Base-by-base conservation (phyloP, 2,113 vertebrate genomes). In the Fulica atra region DNA sequence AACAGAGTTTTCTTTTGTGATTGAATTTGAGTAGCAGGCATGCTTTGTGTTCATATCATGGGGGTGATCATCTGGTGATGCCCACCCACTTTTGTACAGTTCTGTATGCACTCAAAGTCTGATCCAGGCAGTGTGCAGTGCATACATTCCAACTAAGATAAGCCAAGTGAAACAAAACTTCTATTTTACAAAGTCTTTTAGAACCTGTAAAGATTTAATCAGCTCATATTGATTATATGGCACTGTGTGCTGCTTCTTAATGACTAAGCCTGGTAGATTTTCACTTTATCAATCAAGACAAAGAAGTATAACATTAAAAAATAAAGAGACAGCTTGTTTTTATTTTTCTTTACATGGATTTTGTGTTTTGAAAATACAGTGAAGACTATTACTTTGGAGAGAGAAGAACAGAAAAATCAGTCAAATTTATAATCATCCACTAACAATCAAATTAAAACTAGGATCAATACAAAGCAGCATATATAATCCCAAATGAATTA, bases 161-260 rank as follows among this genome's bases (percentile, higher is more conserved):
- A 90, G 11, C 13, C 20, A 88, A 84, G 24, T n/a, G 56, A 90
- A 88, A 54, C 19, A 89, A 72, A 69, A 56, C 19, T 77, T 77
- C 6, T 81, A 31, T 80, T 93, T 88, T 88, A 80, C 46, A 74
- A 78, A 93, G 51, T 35, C 56, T 92, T 86, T 88, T 35, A 54
- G 51, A 83, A 81, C 40, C 0, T 0, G 25, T 88, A 83, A 86
- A 83, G 90, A 88, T 93, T 88, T 92, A 88, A 86, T 81, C 90
- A 93, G 51, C 19, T 77, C 24, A 19, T 81, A 86, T 83, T 93
- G 82, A 92, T 86, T 93, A 54, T 50, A 54, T 42, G 33, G 19
- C 54, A 54, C 21, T 54, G 36, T 86, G 68, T 61, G 16, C 54
- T 86, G 40, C 16, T 68, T 96, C 63, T 82, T 80, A 89, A 80